Percentiles rank a stretch among this genome's conserved stretches.
phyloP scores from a whole-genome alignment of 2,797 vertebrate genomes.

The Ambastaia sidthimunki region DNA sequence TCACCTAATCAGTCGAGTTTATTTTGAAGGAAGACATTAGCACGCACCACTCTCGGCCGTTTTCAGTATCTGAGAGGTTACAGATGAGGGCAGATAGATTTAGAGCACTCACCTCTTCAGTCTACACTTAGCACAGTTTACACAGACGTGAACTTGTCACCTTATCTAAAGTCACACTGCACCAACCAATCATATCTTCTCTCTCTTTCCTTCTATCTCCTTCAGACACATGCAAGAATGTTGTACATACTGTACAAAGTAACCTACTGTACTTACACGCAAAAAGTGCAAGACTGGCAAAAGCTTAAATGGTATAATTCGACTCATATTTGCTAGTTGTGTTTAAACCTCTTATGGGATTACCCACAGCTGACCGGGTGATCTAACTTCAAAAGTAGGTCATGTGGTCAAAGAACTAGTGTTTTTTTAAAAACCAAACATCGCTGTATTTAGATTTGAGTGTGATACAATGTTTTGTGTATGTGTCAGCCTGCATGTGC shows the following conservation, averaged over 20 bases:
- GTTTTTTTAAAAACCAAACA: conserved; percentile 30
- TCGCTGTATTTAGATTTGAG: neutral
- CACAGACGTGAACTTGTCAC: conserved; percentile 1
- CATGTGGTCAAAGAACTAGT: conserved; percentile 57
- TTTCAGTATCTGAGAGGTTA: conserved; percentile 8
- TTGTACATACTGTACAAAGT: conserved; percentile 31
- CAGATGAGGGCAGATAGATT: conserved; percentile 7
- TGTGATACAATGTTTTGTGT: neutral
- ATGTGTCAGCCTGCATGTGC: conserved; percentile 20
- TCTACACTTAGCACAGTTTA: conserved; percentile 13
- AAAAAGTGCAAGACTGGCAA: conserved; percentile 11
- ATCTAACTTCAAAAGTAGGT: conserved; percentile 59
- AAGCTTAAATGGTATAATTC: conserved; percentile 4
- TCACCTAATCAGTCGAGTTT: conserved; percentile 42
- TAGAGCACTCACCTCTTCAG: conserved; percentile 4
- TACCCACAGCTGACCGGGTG: conserved; percentile 13
- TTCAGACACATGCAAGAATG: conserved; percentile 9
- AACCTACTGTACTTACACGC: conserved; percentile 13
- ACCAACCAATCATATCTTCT: conserved; percentile 12
- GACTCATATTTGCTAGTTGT: neutral
- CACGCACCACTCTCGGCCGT: neutral
- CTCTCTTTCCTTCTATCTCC: conserved; percentile 11
- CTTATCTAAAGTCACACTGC: conserved; percentile 26
- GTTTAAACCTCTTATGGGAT: neutral
- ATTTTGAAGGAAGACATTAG: conserved; percentile 45